Evolutionary conservation across 2,888 invertebrate species (phyloP).

Genomic region (Thysanoteuthis rhombus): DNA sequence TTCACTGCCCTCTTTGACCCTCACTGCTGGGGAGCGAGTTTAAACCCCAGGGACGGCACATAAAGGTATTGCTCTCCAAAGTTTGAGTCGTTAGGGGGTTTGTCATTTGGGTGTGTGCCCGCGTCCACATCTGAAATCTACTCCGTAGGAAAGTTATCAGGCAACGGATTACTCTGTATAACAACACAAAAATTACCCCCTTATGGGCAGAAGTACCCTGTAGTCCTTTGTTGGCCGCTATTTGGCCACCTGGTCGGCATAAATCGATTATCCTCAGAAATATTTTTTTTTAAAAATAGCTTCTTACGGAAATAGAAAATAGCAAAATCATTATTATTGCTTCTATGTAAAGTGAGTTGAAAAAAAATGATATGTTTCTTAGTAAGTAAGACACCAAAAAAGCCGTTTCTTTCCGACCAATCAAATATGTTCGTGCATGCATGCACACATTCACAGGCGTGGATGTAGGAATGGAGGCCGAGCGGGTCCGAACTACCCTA

Average conservation of each 20-base stretch:
- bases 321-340: neutral
- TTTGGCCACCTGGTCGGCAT: neutral
- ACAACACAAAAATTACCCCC: neutral
- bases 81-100: no score
- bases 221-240: neutral
- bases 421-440: no score
- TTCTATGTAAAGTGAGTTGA: neutral
- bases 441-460: no score
- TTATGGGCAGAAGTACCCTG: neutral
- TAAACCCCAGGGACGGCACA: neutral
- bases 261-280: neutral
- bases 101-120: neutral
- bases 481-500: no score
- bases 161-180: no score
- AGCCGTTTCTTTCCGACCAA: no score
- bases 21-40: neutral
- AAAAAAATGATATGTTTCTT: neutral
- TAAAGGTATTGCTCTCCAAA: neutral
- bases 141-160: neutral
- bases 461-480: no score
- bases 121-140: neutral
- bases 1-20: neutral
- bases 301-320: neutral
- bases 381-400: no score
- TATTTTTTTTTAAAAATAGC: neutral